A percentile compares a stretch with the other conserved stretches of the same genome.
phyloP scores from a whole-genome alignment of 2,797 vertebrate genomes.

The Gallinago nigripennis region DNA sequence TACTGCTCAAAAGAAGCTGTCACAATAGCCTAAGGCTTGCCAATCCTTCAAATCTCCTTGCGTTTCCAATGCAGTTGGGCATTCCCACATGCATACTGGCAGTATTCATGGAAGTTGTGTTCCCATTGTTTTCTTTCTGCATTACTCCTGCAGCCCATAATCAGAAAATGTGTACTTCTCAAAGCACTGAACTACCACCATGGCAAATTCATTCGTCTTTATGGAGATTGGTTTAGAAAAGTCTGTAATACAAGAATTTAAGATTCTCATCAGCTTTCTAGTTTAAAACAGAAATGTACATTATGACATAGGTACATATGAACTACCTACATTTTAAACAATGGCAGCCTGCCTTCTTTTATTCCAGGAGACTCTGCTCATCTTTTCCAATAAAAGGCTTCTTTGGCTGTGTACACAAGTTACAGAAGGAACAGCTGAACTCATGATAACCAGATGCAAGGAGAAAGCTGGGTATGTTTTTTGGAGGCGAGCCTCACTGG shows the following conservation, averaged over 20 bases:
- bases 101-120: not conserved
- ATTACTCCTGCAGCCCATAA: not conserved
- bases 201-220: not conserved
- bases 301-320: not conserved
- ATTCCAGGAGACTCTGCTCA: not conserved
- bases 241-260: not conserved
- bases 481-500: not conserved
- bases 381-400: not conserved
- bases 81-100: not conserved
- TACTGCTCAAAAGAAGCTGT: not conserved
- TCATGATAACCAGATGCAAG: not conserved
- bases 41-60: not conserved
- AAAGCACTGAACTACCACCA: not conserved
- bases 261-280: not conserved
- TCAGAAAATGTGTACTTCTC: not conserved
- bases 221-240: not conserved
- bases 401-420: not conserved
- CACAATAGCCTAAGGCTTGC: fast-evolving
- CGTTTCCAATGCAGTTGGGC: not conserved
- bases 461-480: not conserved
- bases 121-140: not conserved
- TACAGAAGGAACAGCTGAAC: not conserved
- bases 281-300: not conserved
- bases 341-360: not conserved
- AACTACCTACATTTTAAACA: not conserved